These are phyloP conservation scores for Leucozona laternaria DNA, from an alignment of 2,888 invertebrate genomes.

Conservation along the genomic window DNA sequence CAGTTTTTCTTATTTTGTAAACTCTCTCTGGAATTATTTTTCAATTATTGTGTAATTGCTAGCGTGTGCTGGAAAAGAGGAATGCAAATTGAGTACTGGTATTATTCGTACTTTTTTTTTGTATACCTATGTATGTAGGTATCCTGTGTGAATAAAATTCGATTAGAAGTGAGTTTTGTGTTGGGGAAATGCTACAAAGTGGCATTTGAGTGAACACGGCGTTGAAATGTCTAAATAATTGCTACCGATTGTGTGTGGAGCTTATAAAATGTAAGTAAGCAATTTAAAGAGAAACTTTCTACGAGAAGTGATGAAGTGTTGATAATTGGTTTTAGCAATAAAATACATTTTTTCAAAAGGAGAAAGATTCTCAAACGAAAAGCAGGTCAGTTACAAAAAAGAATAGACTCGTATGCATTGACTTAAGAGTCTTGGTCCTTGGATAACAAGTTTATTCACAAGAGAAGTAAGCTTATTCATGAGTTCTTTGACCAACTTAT, in stretches of 20 bases:
- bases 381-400: no score
- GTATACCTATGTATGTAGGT: no score
- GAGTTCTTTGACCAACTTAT: no score
- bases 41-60: slow-evolving; percentile 75
- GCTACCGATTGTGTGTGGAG: slow-evolving; percentile 41
- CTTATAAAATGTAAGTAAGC: slow-evolving; percentile 41
- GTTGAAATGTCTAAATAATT: slow-evolving; percentile 69
- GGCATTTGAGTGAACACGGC: slow-evolving; percentile 47
- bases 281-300: slow-evolving; percentile 12
- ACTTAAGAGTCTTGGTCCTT: no score
- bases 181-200: slow-evolving; percentile 35
- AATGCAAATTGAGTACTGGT: slow-evolving; percentile 68
- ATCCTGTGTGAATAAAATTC: slow-evolving; percentile 55
- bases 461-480: no score
- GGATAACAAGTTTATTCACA: no score
- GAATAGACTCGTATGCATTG: no score
- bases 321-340: slow-evolving; percentile 5
- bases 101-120: slow-evolving; percentile 12
- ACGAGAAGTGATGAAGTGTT: background rate
- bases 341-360: background rate
- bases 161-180: slow-evolving; percentile 65
- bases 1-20: slow-evolving; percentile 41
- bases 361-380: background rate
- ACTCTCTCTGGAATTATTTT: slow-evolving; percentile 74
- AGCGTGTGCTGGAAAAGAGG: slow-evolving; percentile 55